A percentile compares a stretch with the other conserved stretches of the same genome.
Conservation (phyloP, 1,140 invertebrate genomes). For the Epicauta chinensis region DNA sequence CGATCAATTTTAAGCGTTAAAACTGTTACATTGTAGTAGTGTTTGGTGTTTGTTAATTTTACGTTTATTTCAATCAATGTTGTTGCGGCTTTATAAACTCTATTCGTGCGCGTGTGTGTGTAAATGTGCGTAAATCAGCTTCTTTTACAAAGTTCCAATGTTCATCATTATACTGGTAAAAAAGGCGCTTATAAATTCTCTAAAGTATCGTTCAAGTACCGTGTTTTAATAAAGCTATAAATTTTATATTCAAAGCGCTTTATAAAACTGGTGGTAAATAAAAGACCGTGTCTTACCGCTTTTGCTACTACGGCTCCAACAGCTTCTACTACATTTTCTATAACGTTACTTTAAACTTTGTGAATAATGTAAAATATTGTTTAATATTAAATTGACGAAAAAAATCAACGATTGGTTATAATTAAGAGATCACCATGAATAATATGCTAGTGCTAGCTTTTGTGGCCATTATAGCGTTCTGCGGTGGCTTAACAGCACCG, state of each 20-base stretch:
- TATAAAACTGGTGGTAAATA: background rate
- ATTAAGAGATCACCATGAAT: slow-evolving; percentile 25
- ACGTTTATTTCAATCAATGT: no score
- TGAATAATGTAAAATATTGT: slow-evolving; percentile 12
- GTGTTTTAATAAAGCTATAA: slow-evolving; percentile 7
- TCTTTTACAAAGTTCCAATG: background rate
- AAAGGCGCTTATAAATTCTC: slow-evolving; percentile 1
- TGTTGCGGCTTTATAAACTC: no score
- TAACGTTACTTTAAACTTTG: background rate
- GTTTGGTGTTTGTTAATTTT: no score
- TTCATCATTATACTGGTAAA: slow-evolving; percentile 1
- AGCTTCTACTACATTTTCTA: background rate
- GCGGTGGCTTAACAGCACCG: slow-evolving; percentile 38
- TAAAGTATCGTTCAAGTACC: background rate
- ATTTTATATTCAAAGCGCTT: background rate
- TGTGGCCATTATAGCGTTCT: slow-evolving; percentile 38
- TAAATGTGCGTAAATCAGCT: no score
- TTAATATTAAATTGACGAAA: no score
- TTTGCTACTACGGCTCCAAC: background rate
- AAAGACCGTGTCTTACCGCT: background rate
- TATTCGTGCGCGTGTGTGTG: no score
- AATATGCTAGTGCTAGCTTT: slow-evolving; percentile 39
- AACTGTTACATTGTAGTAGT: no score
- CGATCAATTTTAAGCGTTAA: no score
- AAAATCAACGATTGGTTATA: no score